Evolutionary conservation across 2,888 invertebrate genomes (phyloP).

Genomic region (Coleophora deauratella): DNA sequence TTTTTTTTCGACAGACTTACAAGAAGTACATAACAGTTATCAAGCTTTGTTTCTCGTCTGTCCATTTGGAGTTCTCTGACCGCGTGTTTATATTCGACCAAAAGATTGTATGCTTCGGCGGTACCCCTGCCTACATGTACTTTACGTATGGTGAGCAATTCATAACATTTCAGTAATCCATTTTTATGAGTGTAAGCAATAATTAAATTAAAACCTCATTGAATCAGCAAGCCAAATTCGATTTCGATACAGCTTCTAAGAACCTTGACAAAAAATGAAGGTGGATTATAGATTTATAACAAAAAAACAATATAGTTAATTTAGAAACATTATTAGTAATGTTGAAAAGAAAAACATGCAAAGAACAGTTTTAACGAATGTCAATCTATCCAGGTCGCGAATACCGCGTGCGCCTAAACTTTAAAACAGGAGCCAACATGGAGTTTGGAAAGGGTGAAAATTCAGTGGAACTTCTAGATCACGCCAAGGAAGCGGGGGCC

Average conservation of each 20-base stretch:
- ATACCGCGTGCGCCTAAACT: conserved; percentile 40
- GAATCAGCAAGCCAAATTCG: too few relatives aligned
- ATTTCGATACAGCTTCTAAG: too few relatives aligned
- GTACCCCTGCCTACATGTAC: conserved; percentile 59
- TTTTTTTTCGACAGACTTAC: conserved; percentile 30
- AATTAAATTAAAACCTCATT: too few relatives aligned
- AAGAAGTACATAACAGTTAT: conserved; percentile 41
- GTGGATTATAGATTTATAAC: too few relatives aligned
- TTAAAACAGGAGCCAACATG: conserved; percentile 24
- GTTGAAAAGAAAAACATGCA: not conserved
- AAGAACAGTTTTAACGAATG: not conserved
- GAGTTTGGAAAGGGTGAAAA: conserved; percentile 20
- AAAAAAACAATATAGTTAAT: too few relatives aligned
- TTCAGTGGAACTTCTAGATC: conserved; percentile 22
- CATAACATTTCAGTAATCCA: too few relatives aligned
- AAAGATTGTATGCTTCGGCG: conserved; percentile 45
- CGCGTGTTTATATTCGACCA: conserved; percentile 49
- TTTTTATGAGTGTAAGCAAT: not conserved
- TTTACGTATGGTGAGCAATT: conserved; percentile 44
- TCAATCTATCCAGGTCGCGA: conserved; percentile 28
- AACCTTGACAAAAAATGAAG: too few relatives aligned
- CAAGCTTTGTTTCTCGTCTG: conserved; percentile 30
- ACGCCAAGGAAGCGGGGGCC: conserved; percentile 32
- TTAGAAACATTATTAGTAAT: too few relatives aligned
- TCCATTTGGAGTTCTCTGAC: conserved; percentile 44